These are phyloP conservation scores for Paratilapia polleni DNA, from an alignment of 2,113 vertebrate genomes.

Conservation along the genomic window DNA sequence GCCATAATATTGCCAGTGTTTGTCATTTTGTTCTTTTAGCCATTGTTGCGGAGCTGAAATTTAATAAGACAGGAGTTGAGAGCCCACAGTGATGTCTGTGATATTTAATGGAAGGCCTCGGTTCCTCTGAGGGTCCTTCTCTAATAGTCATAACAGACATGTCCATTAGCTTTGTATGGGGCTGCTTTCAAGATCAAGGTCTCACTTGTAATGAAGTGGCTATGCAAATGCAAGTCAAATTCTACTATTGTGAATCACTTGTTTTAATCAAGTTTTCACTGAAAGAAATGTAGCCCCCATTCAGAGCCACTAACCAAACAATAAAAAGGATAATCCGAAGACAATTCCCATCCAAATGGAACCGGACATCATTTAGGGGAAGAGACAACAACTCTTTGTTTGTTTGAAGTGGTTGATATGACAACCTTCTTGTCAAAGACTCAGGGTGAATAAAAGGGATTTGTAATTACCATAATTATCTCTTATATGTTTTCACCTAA, in stretches of 20 bases:
- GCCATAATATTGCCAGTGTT: slow-evolving; percentile 22
- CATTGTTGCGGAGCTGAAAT: slow-evolving; percentile 46
- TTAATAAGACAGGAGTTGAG: slow-evolving; percentile 47
- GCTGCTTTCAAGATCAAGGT: slow-evolving; percentile 78
- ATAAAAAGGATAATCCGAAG: slow-evolving; percentile 76
- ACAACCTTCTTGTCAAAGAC: slow-evolving; percentile 80
- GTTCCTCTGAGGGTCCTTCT: slow-evolving; percentile 53
- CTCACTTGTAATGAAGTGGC: slow-evolving; percentile 77
- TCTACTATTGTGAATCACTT: slow-evolving; percentile 70
- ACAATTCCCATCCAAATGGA: slow-evolving; percentile 76
- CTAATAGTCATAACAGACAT: slow-evolving; percentile 64
- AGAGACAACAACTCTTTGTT: slow-evolving; percentile 80
- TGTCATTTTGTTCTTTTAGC: slow-evolving; percentile 26
- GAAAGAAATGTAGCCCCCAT: slow-evolving; percentile 66
- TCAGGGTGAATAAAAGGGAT: slow-evolving; percentile 78
- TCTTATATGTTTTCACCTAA: slow-evolving; percentile 82
- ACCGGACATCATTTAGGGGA: slow-evolving; percentile 76
- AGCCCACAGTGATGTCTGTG: slow-evolving; percentile 45
- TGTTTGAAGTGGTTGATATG: slow-evolving; percentile 81
- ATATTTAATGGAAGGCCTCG: slow-evolving; percentile 56
- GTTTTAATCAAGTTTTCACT: slow-evolving; percentile 75
- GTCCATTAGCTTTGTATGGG: slow-evolving; percentile 73
- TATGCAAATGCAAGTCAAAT: slow-evolving; percentile 74
- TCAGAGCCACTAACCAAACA: slow-evolving; percentile 68
- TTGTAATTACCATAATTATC: slow-evolving; percentile 83